These are phyloP conservation scores for Phyllostomus hastatus DNA, from an alignment of 2,113 vertebrate genomes.

Conservation along the genomic window DNA sequence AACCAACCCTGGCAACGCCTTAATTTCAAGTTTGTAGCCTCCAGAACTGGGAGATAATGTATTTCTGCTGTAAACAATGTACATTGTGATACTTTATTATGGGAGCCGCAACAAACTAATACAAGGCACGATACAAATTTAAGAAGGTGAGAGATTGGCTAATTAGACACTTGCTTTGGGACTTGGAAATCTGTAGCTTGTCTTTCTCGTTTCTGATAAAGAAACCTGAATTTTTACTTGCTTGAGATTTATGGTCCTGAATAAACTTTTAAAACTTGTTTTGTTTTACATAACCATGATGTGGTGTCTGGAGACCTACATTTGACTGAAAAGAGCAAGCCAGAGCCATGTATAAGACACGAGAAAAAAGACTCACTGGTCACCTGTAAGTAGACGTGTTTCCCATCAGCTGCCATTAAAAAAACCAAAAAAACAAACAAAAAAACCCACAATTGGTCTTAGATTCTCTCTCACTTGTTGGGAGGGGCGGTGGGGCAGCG, in stretches of 20 bases:
- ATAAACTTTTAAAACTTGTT: conserved; percentile 74
- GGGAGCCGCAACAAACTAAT: background rate
- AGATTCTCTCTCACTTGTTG: conserved; percentile 39
- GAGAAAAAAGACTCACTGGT: conserved; percentile 2
- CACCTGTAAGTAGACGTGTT: conserved; percentile 71
- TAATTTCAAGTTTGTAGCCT: background rate
- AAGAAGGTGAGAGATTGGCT: background rate
- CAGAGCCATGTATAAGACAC: background rate
- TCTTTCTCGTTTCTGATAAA: background rate
- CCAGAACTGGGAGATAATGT: background rate
- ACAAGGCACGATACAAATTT: background rate
- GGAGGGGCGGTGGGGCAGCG: conserved; percentile 32
- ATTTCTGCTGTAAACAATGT: background rate
- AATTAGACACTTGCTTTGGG: background rate
- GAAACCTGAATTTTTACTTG: conserved; percentile 12
- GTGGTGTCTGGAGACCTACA: conserved; percentile 49
- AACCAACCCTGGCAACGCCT: background rate
- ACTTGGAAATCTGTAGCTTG: background rate
- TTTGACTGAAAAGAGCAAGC: conserved; percentile 48
- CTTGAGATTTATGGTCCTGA: conserved; percentile 37
- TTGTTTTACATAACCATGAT: conserved; percentile 60
- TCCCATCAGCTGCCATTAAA: conserved; percentile 19
- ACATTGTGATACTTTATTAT: background rate
- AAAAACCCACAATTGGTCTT: background rate
- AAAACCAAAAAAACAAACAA: background rate